Evolutionary conservation across 2,888 invertebrate genomes (phyloP).

Genomic region (Xylota segnis): DNA sequence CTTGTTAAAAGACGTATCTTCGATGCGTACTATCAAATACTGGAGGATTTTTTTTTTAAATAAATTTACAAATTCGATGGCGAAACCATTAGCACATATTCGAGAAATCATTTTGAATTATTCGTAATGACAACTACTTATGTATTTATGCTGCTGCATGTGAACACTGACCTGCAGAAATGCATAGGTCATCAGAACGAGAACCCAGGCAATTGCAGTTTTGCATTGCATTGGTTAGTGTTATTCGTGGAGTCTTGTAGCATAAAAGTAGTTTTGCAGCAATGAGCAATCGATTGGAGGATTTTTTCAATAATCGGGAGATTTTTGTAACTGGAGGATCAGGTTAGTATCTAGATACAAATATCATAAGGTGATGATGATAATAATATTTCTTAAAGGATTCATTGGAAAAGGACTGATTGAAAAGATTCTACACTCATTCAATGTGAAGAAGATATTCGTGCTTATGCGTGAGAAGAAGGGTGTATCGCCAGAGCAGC

Average conservation of each 20-base stretch:
- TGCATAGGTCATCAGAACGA: constrained; percentile 38
- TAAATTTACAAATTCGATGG: neutral
- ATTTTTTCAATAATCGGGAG: constrained; percentile 88
- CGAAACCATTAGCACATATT: constrained; percentile 14
- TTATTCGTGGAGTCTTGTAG: constrained; percentile 31
- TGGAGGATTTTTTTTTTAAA: neutral
- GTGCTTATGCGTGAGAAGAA: constrained; percentile 90
- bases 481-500: constrained; percentile 86
- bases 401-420: constrained; percentile 94
- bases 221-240: constrained; percentile 34
- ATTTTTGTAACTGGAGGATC: constrained; percentile 94
- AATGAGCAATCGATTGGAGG: constrained; percentile 83
- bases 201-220: neutral
- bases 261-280: neutral
- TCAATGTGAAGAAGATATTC: constrained; percentile 90
- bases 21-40: neutral
- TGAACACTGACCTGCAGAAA: constrained; percentile 11
- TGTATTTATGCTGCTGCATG: neutral
- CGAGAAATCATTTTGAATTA: neutral
- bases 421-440: constrained; percentile 93
- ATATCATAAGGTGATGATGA: neutral
- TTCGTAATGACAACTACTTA: neutral
- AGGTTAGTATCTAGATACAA: constrained; percentile 80
- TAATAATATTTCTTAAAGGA: constrained; percentile 83
- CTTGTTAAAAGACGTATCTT: neutral